These are phyloP conservation scores for Cataglyphis cursor DNA, from an alignment of 2,888 invertebrate species.

Conservation along the genomic window DNA sequence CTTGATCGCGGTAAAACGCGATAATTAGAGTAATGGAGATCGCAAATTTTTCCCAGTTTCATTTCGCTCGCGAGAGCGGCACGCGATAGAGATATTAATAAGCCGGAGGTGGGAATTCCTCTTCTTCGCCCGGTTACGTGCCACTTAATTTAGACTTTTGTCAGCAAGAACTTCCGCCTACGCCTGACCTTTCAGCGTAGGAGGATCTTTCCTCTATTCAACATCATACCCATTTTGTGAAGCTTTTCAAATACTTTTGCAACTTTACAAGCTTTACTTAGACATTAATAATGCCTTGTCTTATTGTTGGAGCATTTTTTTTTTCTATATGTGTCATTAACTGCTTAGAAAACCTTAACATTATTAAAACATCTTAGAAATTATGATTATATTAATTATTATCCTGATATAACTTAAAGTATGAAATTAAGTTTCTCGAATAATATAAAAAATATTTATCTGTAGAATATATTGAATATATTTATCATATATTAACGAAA, in stretches of 20 bases:
- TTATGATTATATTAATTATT: slow-evolving; percentile 1
- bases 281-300: neutral
- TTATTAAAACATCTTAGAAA: neutral
- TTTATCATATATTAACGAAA: neutral
- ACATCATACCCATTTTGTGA: neutral
- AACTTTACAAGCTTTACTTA: slow-evolving; percentile 4
- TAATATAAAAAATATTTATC: neutral
- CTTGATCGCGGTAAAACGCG: slow-evolving; percentile 14
- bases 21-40: slow-evolving; percentile 34
- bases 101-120: slow-evolving; percentile 11
- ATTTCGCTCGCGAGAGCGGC: slow-evolving; percentile 37
- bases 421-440: neutral
- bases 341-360: neutral
- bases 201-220: slow-evolving; percentile 7
- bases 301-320: neutral
- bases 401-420: neutral
- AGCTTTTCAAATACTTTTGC: slow-evolving; percentile 15
- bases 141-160: slow-evolving; percentile 43
- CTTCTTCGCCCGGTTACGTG: slow-evolving; percentile 30
- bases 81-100: slow-evolving; percentile 41
- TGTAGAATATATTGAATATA: neutral
- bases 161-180: slow-evolving; percentile 36
- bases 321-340: neutral
- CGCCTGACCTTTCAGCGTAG: slow-evolving; percentile 14
- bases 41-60: slow-evolving; percentile 31